Conservation (phyloP, 2,113 vertebrate species). For the Hemiprocne comata region DNA sequence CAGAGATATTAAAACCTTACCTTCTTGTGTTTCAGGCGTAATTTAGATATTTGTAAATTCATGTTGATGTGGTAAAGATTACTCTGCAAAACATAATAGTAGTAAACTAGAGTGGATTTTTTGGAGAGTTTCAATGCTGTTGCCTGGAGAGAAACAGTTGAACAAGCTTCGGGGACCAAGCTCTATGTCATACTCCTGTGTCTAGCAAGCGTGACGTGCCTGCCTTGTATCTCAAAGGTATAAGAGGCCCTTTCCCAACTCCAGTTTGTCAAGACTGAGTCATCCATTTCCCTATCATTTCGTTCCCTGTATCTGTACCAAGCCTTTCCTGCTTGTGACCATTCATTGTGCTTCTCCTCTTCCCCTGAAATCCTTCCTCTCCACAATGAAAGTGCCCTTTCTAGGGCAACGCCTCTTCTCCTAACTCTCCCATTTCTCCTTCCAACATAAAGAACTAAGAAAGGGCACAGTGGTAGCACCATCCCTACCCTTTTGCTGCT, state of each 20-base stretch:
- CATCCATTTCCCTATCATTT: neutral
- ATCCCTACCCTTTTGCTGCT: neutral
- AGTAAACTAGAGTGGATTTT: neutral
- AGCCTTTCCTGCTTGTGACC: neutral
- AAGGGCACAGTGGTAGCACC: neutral
- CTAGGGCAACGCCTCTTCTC: neutral
- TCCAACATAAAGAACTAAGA: slow-evolving; percentile 10
- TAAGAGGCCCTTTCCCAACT: neutral
- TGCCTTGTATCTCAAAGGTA: neutral
- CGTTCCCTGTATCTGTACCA: neutral
- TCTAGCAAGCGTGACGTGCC: neutral
- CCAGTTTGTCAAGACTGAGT: neutral
- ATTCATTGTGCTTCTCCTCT: neutral
- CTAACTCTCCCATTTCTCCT: neutral
- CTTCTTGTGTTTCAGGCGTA: neutral
- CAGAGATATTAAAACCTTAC: neutral
- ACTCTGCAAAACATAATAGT: neutral
- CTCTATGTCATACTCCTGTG: neutral
- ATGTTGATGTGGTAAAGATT: neutral
- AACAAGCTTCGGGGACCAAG: neutral
- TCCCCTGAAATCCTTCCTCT: neutral
- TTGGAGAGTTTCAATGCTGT: neutral
- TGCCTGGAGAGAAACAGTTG: neutral
- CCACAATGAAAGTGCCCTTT: neutral
- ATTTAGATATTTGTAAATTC: neutral